Conservation (phyloP, 2,888 invertebrate species). For the Sphaerophoria rueppellii region DNA sequence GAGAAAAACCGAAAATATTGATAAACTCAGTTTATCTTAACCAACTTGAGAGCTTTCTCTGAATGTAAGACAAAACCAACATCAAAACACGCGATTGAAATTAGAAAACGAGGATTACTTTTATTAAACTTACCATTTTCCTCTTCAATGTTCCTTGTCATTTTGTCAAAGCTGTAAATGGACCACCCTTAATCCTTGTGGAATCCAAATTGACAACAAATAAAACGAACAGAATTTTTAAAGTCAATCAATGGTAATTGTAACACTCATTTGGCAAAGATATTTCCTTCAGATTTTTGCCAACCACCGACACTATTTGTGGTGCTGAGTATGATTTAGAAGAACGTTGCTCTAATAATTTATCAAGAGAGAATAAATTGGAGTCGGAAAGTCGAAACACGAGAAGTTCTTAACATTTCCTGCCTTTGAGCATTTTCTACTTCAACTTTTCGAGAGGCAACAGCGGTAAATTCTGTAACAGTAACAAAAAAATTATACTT, state of each 20-base stretch:
- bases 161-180: constrained; percentile 74
- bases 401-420: constrained; percentile 6
- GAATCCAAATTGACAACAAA: constrained; percentile 72
- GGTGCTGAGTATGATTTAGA: not conserved
- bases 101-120: too few species aligned
- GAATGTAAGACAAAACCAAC: not conserved
- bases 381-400: not conserved
- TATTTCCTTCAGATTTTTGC: constrained; percentile 15
- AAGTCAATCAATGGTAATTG: constrained; percentile 65
- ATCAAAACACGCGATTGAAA: not conserved
- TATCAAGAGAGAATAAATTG: not conserved
- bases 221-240: constrained; percentile 64
- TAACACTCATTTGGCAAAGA: constrained; percentile 23
- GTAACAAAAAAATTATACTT: constrained; percentile 37
- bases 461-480: constrained; percentile 33
- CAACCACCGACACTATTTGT: constrained; percentile 1
- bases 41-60: too few species aligned
- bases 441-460: constrained; percentile 28
- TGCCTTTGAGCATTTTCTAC: not conserved
- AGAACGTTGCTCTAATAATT: not conserved
- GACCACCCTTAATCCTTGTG: constrained; percentile 78
- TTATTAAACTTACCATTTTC: constrained; percentile 79
- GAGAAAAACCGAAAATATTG: not conserved
- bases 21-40: not conserved
- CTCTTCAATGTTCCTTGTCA: constrained; percentile 81